A percentile compares a stretch with the other conserved stretches of the same genome.
These are phyloP conservation scores for Apamea monoglypha DNA, from an alignment of 2,888 invertebrate species.

Conservation along the genomic window DNA sequence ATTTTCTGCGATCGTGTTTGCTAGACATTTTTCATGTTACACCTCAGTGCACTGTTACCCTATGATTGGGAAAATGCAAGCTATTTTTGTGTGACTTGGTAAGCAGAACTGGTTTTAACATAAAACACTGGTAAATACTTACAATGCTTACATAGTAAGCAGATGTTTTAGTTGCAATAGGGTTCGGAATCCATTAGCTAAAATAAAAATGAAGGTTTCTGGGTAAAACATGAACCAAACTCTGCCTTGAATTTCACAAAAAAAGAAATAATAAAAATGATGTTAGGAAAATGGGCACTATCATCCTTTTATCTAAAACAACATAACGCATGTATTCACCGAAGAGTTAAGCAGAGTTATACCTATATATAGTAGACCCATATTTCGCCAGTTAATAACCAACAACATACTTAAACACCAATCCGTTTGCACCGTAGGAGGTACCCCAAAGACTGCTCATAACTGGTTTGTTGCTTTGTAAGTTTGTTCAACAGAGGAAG, in stretches of 20 bases:
- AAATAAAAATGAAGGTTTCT: neutral
- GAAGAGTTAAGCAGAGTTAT: neutral
- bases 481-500: neutral
- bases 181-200: neutral
- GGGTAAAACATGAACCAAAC: neutral
- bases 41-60: constrained; percentile 34
- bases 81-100: neutral
- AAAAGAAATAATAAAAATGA: neutral
- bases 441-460: neutral
- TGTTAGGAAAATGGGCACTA: no score
- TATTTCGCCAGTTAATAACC: neutral
- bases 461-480: neutral
- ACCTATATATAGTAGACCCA: neutral
- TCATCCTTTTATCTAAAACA: neutral
- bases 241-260: neutral
- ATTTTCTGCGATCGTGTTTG: constrained; percentile 42
- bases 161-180: no score
- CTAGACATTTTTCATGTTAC: constrained; percentile 47
- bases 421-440: neutral
- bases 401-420: neutral
- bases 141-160: neutral
- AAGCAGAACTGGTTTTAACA: neutral
- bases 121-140: neutral
- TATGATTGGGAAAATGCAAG: constrained; percentile 32
- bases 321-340: neutral